These are phyloP conservation scores for Macaca fascicularis DNA, from an alignment of 2,113 vertebrate genomes.

Conservation along the genomic window T2T-MFA8v1.1 NC_088384.1:1289001-1289500, in stretches of 20 bases:
- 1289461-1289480: background rate
- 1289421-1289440: background rate
- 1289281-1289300: no score
- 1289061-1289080: background rate
- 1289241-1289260: background rate
- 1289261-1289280: background rate
- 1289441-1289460: background rate
- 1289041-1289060: background rate
- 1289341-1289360: no score
- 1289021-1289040: background rate
- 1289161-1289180: background rate
- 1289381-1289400: background rate
- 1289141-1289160: background rate
- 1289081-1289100: background rate
- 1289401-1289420: background rate
- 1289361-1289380: background rate
- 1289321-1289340: no score
- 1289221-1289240: background rate
- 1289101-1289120: accelerated
- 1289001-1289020: background rate
- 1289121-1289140: background rate
- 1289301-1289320: background rate
- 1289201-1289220: accelerated
- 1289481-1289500: background rate
- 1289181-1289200: background rate